Evolutionary conservation across 2,888 invertebrate species (phyloP), one percentile per base, ranked within the genome.

Genomic region (Ethmia dodecea): DNA sequence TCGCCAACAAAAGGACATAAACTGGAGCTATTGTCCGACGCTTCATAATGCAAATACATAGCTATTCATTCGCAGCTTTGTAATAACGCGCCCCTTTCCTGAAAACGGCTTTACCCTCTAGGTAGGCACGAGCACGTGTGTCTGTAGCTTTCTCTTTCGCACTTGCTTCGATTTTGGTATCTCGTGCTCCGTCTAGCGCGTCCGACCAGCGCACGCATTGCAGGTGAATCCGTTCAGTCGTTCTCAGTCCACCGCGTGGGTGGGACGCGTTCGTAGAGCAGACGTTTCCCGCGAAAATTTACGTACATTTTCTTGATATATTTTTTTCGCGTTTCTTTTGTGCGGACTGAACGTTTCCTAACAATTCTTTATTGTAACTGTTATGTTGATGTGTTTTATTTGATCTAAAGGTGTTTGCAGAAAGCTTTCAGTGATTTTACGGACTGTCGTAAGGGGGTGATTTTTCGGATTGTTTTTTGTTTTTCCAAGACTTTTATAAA

Each of bases 151-250:
- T 74, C 75, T 60, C 61, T 38, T 28, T 79, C 63, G 42, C 15
- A 24, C 59, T n/a, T n/a, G 1, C 34, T n/a, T 1, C 13, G 3
- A 31, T 6, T 10, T 26, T 30, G 29, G 30, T 35, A 46, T 60
- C 40, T 37, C 13, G 38, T 51, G 72, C 73, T 60, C 65, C 42
- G 28, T 77, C 60, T 36, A 28, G 33, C 62, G 48, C 46, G 58
- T 58, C 60, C 70, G 74, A 76, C 60, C 73, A 77, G 79, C 84
- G 78, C 80, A 80, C 84, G 84, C 83, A 84, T 72, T 84, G 84
- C 84, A 84, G 84, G 84, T 84, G 79, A 77, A 69, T 47, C 45
- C 36, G 55, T 55, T 64, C 66, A 84, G 84, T 84, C 74, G 74
- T 63, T 66, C 60, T 59, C 57, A 38, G 50, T 52, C 52, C 52